Base-by-base conservation (phyloP, 1,140 invertebrate species). In the Apis laboriosa region DNA sequence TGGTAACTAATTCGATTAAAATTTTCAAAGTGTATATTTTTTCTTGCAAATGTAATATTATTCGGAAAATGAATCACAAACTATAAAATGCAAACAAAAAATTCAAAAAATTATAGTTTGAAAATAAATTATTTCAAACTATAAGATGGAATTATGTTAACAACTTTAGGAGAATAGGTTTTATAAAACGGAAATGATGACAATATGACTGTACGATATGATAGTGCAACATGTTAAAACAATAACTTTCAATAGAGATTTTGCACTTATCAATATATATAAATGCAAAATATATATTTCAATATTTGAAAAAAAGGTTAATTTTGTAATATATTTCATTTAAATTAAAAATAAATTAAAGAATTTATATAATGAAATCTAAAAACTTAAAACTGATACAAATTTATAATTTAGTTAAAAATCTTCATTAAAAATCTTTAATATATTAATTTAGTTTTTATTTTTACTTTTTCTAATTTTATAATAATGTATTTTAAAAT, bases 161-260 rank as follows among this genome's bases (percentile, higher is more conserved):
- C 78, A 75, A 73, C 61, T 55, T 67, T 53, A 43, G 19, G 60
- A 55, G 49, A 68, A 34, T 34, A 63, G 24, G 28, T 81, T 81
- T 75, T 74, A 64, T 67, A 81, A 74, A 67, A 71, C 79, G 79
- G 79, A 81, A 81, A 63, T 21, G 49, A 73, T 70, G 17, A 74
- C 55, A 56, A 49, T 60, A 51, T 60, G 68, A 80, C 63, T 56
- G 28, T 2, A 34, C 34, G 78, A 73, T 80, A 80, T 70, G 66
- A 70, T 55, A 55, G 28, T 80, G 79, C 61, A 67, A 74, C 34
- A 73, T 66, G 56, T 76, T 63, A 76, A 58, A 76, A 13, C 68
- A 80, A 51, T 63, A 60, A 51, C 49, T 80, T 60, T 80, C 68
- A 12, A 34, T 34, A 34, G 34, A 34, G 28, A 34, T 34, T 34